Evolutionary conservation across 2,888 invertebrate species (phyloP).

Genomic region (Oscheius sp.): DNA sequence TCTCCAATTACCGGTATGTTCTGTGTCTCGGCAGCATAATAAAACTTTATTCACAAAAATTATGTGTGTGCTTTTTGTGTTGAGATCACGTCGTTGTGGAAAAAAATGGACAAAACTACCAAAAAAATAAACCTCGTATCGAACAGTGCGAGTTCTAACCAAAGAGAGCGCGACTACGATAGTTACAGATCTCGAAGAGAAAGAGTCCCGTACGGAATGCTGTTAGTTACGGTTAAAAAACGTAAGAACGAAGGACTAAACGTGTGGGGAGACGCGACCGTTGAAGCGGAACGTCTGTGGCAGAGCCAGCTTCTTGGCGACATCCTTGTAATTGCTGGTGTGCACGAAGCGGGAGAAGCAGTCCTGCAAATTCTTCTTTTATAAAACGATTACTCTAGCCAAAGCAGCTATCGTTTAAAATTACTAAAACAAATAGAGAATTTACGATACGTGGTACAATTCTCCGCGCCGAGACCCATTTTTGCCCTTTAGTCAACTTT

Average conservation of each 20-base stretch:
- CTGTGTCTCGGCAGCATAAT: no score
- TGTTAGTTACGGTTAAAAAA: not conserved
- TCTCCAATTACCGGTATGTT: constrained; percentile 32
- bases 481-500: no score
- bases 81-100: constrained; percentile 20
- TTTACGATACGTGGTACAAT: no score
- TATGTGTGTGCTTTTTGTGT: not conserved
- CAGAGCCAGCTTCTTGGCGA: constrained; percentile 57
- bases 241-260: not conserved
- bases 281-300: constrained; percentile 60
- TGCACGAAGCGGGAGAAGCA: constrained; percentile 64
- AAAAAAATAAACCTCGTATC: constrained; percentile 19
- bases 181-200: constrained; percentile 22
- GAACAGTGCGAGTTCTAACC: not conserved
- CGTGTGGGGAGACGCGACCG: constrained; percentile 21
- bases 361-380: constrained; percentile 38
- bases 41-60: constrained; percentile 16
- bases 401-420: no score
- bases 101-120: not conserved
- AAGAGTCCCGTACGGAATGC: constrained; percentile 22
- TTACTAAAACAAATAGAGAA: no score
- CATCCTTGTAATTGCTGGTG: constrained; percentile 57
- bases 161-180: not conserved
- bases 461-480: no score
- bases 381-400: no score